Base-by-base conservation (phyloP, 1,140 invertebrate genomes). In the Euschistus heros region DNA sequence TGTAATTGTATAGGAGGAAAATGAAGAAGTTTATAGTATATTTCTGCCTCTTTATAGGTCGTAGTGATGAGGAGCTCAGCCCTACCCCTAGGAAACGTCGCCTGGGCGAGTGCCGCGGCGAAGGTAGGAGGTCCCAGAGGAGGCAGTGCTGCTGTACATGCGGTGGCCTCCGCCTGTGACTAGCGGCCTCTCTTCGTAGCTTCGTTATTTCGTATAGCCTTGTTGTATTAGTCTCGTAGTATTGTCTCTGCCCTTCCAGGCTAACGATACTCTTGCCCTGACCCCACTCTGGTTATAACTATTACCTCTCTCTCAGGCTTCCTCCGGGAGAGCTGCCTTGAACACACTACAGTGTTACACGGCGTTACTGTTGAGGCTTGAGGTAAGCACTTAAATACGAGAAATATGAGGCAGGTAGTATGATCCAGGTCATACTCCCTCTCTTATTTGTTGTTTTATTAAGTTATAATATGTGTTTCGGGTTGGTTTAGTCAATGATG, bases 181-280 rank as follows among this genome's bases (percentile, higher is more conserved):
- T 57, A 57, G 54, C 18, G 54, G 54, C 54, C 54, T 26, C 15
- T 24, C 15, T 17, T 22, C 54, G 24, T 57, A 57, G 54, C 18
- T 24, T 26, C 54, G 24, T 26, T 26, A 24, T 26, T 24, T 24
- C 24, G 14, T 57, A 57, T 57, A 57, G 54, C 24, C 18, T 57
- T 26, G 54, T 57, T 26, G 54, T 57, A 24, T 57, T 57, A 57
- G 54, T 57, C 54, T 57, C 54, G 24, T 57, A 57, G 54, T 57
- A 57, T 57, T 57, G 54, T 57, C 54, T 57, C 54, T 24, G 15
- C 15, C 54, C 20, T 26, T 57, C 15, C 18, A 57, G 54, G 54
- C 54, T 57, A 24, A 24, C 54, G 54, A 57, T 57, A 57, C 54
- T 57, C 54, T 57, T 57, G 54, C 24, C 54, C 24, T 57, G 24